These are phyloP conservation scores for Bufotes viridis DNA, from an alignment of 2,797 vertebrate genomes.

Conservation along the genomic window DNA sequence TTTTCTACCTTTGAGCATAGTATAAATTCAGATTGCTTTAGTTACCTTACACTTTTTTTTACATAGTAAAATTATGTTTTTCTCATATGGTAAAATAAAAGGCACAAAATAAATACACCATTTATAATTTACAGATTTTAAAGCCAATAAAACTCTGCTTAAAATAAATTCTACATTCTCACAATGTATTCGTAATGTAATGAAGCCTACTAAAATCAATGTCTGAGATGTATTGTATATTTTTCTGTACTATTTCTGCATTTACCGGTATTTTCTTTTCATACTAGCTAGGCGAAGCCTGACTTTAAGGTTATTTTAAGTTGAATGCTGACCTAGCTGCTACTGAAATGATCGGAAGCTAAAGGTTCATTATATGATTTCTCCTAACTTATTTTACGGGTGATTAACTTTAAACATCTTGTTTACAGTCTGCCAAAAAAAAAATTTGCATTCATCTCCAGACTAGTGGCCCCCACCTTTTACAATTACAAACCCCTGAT, in stretches of 20 bases:
- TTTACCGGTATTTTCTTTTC: background rate
- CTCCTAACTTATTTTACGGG: background rate
- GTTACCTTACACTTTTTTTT: too few relatives aligned
- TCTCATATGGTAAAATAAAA: too few relatives aligned
- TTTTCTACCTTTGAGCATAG: too few relatives aligned
- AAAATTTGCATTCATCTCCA: background rate
- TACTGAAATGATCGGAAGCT: background rate
- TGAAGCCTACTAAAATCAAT: background rate
- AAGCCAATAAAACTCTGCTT: too few relatives aligned
- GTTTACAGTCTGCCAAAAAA: slow-evolving; percentile 5
- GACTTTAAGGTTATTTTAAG: background rate
- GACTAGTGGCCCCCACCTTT: background rate
- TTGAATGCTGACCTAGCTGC: background rate
- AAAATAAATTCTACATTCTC: too few relatives aligned
- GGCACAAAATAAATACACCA: too few relatives aligned
- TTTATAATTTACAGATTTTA: too few relatives aligned
- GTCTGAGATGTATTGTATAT: background rate
- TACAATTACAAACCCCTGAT: background rate
- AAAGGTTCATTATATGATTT: background rate
- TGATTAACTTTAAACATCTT: background rate
- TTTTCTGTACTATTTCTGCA: background rate
- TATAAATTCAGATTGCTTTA: too few relatives aligned
- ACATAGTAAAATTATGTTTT: too few relatives aligned
- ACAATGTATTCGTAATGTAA: background rate
- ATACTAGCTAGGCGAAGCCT: background rate